These are phyloP conservation scores for Mya arenaria DNA, from an alignment of 1,140 invertebrate genomes.

Conservation along the genomic window DNA sequence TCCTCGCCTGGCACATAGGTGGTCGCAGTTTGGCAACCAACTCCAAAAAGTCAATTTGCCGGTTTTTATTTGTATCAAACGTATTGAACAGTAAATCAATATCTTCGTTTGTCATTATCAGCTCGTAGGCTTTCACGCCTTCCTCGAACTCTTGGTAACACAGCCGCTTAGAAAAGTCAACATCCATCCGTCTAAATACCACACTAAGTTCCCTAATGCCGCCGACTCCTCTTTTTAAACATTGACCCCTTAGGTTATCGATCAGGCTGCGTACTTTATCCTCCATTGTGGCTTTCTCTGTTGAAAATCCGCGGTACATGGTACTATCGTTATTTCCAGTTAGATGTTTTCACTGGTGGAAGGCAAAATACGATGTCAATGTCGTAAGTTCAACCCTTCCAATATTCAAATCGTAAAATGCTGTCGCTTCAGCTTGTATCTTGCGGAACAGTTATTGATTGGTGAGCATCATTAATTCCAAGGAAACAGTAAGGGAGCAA, in stretches of 20 bases:
- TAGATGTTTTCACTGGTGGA: no score
- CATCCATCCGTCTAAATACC: conserved; percentile 61
- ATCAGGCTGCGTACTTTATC: no score
- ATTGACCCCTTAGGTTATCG: conserved; percentile 9
- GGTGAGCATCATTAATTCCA: no score
- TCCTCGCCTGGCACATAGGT: conserved; percentile 89
- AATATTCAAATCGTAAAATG: no score
- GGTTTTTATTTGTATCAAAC: conserved; percentile 70
- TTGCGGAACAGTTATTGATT: no score
- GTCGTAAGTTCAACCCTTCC: no score
- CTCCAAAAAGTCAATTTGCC: conserved; percentile 74
- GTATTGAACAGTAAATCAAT: conserved; percentile 66
- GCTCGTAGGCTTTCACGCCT: conserved; percentile 65
- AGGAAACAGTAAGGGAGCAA: no score
- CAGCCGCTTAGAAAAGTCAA: conserved; percentile 52
- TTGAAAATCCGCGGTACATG: no score
- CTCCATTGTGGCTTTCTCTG: no score
- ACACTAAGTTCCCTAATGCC: conserved; percentile 56
- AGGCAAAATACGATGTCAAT: no score
- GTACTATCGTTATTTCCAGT: no score
- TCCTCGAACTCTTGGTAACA: conserved; percentile 51
- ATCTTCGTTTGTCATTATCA: conserved; percentile 62
- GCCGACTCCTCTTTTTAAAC: conserved; percentile 29
- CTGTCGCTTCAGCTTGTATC: no score
- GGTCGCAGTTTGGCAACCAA: conserved; percentile 83